phyloP scores from a whole-genome alignment of 2,113 vertebrate genomes.

The Toxotes chatareus region DNA sequence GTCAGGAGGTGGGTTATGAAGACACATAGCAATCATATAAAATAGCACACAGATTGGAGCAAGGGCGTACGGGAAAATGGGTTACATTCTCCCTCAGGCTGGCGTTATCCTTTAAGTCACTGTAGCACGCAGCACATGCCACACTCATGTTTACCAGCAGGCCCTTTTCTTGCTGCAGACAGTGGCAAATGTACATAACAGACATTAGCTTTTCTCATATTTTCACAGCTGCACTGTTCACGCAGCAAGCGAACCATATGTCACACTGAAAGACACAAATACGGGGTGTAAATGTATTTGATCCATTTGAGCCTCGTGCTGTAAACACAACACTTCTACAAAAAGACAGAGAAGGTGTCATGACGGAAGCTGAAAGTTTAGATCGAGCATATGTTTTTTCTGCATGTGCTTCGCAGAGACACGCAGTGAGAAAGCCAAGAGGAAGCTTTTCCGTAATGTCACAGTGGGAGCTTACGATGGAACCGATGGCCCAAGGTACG shows the following conservation, averaged over 20 bases:
- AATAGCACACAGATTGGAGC: slow-evolving; percentile 1
- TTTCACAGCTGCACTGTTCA: slow-evolving; percentile 41
- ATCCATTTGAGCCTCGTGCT: not conserved
- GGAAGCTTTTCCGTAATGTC: slow-evolving; percentile 93
- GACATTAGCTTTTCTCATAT: slow-evolving; percentile 5
- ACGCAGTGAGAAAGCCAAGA: slow-evolving; percentile 92
- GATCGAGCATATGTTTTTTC: slow-evolving; percentile 42
- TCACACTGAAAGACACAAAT: slow-evolving; percentile 8
- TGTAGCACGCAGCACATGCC: slow-evolving; percentile 46
- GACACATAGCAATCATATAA: not conserved
- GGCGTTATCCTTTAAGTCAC: slow-evolving; percentile 56
- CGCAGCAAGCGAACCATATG: slow-evolving; percentile 45
- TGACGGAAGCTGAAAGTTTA: slow-evolving; percentile 32
- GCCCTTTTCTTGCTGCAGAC: slow-evolving; percentile 22
- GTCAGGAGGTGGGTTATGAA: slow-evolving; percentile 14
- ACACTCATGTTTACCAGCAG: slow-evolving; percentile 45
- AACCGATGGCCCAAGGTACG: slow-evolving; percentile 91
- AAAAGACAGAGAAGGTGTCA: slow-evolving; percentile 50
- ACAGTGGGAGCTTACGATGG: slow-evolving; percentile 95
- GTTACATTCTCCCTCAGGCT: slow-evolving; percentile 45
- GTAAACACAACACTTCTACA: slow-evolving; percentile 29
- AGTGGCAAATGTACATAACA: slow-evolving; percentile 20
- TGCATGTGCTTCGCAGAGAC: slow-evolving; percentile 85
- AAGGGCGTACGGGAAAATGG: slow-evolving; percentile 25
- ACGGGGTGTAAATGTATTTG: slow-evolving; percentile 57